phyloP scores from a whole-genome alignment of 2,113 vertebrate species.

The Mustela nigripes region DNA sequence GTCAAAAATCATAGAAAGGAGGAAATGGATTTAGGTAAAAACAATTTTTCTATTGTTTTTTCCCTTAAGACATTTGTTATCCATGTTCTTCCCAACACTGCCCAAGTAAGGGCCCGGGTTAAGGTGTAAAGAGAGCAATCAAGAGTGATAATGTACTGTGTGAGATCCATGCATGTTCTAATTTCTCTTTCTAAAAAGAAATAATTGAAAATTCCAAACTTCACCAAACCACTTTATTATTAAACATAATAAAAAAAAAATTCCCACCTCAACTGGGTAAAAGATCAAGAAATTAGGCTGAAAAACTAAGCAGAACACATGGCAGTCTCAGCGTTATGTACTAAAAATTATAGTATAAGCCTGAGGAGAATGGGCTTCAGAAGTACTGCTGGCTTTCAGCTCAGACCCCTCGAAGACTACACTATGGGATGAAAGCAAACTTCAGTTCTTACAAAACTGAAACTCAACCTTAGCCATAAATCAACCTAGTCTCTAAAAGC shows the following conservation, averaged over 20 bases:
- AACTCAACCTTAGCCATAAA: background rate
- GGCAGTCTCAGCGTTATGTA: background rate
- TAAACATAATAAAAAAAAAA: background rate
- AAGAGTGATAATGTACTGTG: background rate
- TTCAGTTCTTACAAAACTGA: background rate
- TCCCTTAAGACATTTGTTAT: background rate
- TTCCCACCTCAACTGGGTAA: background rate
- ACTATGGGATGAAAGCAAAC: background rate
- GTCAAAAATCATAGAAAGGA: background rate
- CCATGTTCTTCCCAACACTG: background rate
- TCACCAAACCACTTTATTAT: background rate
- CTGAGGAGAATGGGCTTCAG: background rate
- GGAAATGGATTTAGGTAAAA: background rate
- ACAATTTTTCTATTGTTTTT: background rate
- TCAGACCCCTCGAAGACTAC: background rate
- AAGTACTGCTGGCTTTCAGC: background rate
- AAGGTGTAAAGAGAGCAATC: background rate
- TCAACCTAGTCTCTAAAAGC: background rate
- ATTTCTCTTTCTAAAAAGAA: background rate
- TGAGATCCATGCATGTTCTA: background rate
- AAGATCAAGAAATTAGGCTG: background rate
- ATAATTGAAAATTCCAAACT: background rate
- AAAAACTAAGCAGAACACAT: background rate
- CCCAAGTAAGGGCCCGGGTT: background rate
- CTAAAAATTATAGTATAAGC: background rate